Evolutionary conservation across 2,797 vertebrate genomes (phyloP).

Genomic region (Leptatherina wallacei): DNA sequence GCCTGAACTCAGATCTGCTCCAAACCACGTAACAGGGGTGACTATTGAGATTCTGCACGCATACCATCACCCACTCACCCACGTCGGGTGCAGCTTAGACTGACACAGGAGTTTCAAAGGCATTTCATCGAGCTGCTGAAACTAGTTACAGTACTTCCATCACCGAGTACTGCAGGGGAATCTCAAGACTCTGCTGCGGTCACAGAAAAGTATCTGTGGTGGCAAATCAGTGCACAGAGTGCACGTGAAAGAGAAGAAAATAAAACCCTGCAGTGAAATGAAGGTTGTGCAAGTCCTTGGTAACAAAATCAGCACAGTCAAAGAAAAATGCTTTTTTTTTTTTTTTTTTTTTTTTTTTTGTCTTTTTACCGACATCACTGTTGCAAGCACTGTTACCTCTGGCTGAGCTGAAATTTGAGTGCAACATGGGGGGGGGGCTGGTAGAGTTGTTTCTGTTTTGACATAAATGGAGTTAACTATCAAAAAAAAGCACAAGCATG

Average conservation of each 20-base stretch:
- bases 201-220: conserved; percentile 70
- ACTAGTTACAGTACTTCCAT: conserved; percentile 62
- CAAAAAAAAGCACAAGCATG: conserved; percentile 19
- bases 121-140: conserved; percentile 68
- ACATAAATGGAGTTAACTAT: conserved; percentile 18
- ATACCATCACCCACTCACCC: conserved; percentile 69
- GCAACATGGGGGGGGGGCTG: not conserved
- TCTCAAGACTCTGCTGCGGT: conserved; percentile 70
- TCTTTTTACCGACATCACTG: not conserved
- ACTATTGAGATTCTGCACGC: conserved; percentile 78
- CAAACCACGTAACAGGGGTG: conserved; percentile 72
- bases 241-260: conserved; percentile 1
- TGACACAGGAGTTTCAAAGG: conserved; percentile 70
- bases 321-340: conserved; percentile 16
- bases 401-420: conserved; percentile 12
- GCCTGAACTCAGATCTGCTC: conserved; percentile 65
- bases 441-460: conserved; percentile 29
- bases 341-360: too few species aligned
- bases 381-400: conserved; percentile 25
- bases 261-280: conserved; percentile 36
- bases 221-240: conserved; percentile 52
- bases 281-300: conserved; percentile 57
- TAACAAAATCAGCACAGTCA: conserved; percentile 28
- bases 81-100: conserved; percentile 47
- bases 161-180: conserved; percentile 70